Evolutionary conservation across 2,888 invertebrate species (phyloP), one percentile per base, ranked within the genome.

Genomic region (Diadromus collaris): DNA sequence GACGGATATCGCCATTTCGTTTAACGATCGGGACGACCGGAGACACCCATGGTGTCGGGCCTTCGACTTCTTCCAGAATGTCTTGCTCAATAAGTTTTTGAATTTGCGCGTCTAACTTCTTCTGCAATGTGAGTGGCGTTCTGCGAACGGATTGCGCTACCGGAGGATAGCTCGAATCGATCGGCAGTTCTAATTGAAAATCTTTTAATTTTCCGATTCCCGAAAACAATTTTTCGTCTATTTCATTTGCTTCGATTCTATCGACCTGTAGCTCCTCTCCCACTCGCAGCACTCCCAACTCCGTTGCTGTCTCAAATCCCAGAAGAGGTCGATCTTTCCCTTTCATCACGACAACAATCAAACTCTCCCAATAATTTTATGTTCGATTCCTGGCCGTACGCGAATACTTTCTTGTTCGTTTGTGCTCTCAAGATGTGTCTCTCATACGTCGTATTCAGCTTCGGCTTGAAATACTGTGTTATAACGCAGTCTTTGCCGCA

Each of bases 21-120:
- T 86, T 86, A 1, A 82, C 73, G 16, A 86, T 83, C 16, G 84
- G 83, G 6, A 88, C 87, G 3, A 88, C 73, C 2, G 85, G 84
- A 19, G 84, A 85, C 2, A 86, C 76, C 85, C 84, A 86, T 48
- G 77, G 79, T 6, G 83, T 82, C 5, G 85, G 83, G 19, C 78
- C 86, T 41, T 83, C 69, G 4, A 86, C 85, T 64, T 76, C 74
- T 77, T 86, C 86, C 4, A 86, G 81, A 24, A 86, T 85, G 68
- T 85, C 86, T 9, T 75, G n/a, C 2, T 83, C 80, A 6, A 83
- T 19, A 24, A 84, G 71, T 61, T 85, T 78, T 9, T 83, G 44
- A 9, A 87, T 65, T 63, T 82, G 81, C 24, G 77, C 65, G 19
- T 84, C 68, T 27, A 85, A 58, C 71, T 79, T 79, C 9, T 78